Conservation (phyloP, 2,888 invertebrate genomes). For the Tenthredo mesomela region DNA sequence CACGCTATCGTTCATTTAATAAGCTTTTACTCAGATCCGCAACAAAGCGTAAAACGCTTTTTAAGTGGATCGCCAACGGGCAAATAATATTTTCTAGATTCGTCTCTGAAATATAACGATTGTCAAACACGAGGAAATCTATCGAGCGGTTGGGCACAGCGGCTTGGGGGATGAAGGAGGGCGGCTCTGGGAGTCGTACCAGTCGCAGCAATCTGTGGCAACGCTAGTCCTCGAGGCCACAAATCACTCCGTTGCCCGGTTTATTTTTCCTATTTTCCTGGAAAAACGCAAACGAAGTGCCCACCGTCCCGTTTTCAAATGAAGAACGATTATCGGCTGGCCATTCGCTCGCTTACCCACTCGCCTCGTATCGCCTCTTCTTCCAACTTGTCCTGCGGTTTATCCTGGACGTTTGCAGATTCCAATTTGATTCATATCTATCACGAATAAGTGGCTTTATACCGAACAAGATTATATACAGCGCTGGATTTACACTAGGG, state of each 20-base stretch:
- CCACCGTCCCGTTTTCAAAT: constrained; percentile 57
- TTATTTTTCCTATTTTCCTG: constrained; percentile 2
- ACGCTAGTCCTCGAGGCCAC: constrained; percentile 36
- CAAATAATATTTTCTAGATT: constrained; percentile 21
- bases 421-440: constrained; percentile 37
- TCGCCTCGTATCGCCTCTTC: background rate
- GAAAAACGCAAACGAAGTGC: constrained; percentile 33
- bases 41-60: background rate
- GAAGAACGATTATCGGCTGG: constrained; percentile 58
- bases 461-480: background rate
- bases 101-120: constrained; percentile 33
- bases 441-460: background rate
- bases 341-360: background rate
- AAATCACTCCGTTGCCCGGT: constrained; percentile 40
- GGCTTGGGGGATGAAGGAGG: background rate
- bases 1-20: background rate
- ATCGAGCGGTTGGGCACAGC: constrained; percentile 19
- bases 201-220: constrained; percentile 42
- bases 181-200: constrained; percentile 21
- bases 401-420: constrained; percentile 26
- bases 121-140: constrained; percentile 34
- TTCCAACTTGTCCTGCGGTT: constrained; percentile 14
- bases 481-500: too few species aligned
- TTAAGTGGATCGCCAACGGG: background rate
- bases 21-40: background rate